These are phyloP conservation scores for Poicephalus meyeri DNA, from an alignment of 2,113 vertebrate genomes.

Conservation along the genomic window DNA sequence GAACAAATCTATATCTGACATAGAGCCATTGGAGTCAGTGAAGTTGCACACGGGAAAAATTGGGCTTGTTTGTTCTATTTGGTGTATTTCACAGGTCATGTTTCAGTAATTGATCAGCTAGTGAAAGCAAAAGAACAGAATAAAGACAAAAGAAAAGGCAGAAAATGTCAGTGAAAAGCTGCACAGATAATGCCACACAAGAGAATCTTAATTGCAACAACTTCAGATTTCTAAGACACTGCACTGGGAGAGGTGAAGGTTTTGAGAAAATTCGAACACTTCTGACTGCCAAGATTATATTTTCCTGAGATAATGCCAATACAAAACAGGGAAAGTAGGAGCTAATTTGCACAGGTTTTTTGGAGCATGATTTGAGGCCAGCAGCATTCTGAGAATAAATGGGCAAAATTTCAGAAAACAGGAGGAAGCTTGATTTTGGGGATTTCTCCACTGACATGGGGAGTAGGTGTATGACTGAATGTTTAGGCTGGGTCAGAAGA, in stretches of 20 bases:
- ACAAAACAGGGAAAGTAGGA: neutral
- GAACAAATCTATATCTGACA: neutral
- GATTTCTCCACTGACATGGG: neutral
- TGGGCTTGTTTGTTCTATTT: neutral
- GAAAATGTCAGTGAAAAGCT: neutral
- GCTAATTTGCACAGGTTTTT: neutral
- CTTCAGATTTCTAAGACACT: neutral
- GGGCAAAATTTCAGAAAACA: neutral
- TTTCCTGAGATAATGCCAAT: neutral
- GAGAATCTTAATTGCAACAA: neutral
- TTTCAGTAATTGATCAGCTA: neutral
- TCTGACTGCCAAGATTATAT: neutral
- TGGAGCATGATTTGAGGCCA: neutral
- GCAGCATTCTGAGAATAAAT: neutral
- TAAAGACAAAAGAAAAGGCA: neutral
- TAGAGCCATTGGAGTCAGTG: neutral
- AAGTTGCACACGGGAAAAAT: neutral
- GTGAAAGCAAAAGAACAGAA: neutral
- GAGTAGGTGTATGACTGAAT: neutral
- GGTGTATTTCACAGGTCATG: accelerated
- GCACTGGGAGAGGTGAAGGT: neutral
- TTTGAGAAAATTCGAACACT: neutral
- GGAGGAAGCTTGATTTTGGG: neutral
- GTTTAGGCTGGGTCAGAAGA: neutral
- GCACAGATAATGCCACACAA: neutral